These are phyloP conservation scores for Hypercompe scribonia DNA, from an alignment of 2,888 invertebrate species.

Conservation along the genomic window DNA sequence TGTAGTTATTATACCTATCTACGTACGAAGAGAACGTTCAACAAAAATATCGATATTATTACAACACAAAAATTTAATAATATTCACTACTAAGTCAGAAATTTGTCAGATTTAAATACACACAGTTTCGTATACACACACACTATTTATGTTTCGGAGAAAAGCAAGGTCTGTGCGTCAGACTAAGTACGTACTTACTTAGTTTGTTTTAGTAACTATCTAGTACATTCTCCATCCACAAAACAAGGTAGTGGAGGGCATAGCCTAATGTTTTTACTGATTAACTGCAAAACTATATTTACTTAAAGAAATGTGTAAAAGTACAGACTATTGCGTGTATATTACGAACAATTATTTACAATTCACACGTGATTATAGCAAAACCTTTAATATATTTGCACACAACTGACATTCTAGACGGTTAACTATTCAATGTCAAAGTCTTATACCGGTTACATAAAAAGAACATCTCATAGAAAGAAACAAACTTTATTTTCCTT, in stretches of 20 bases:
- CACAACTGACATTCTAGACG: slow-evolving; percentile 59
- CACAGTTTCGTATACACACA: not conserved
- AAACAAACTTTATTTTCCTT: not conserved
- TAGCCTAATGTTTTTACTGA: not conserved
- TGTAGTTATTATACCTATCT: not conserved
- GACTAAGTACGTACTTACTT: not conserved
- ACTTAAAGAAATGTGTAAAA: slow-evolving; percentile 21
- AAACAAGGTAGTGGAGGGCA: not conserved
- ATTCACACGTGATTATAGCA: slow-evolving; percentile 52
- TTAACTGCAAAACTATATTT: not conserved
- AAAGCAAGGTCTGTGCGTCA: not conserved
- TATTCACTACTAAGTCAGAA: not conserved
- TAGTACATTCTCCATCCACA: not conserved
- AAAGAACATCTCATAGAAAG: not conserved
- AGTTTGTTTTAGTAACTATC: not conserved
- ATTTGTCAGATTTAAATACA: not conserved
- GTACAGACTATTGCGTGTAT: slow-evolving; percentile 45
- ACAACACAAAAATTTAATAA: not conserved
- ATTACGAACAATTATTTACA: slow-evolving; percentile 60
- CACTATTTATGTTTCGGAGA: not conserved
- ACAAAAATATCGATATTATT: not conserved
- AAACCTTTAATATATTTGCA: slow-evolving; percentile 51
- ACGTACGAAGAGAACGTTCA: not conserved
- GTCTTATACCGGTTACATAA: slow-evolving; percentile 24
- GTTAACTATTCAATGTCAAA: slow-evolving; percentile 49